phyloP scores from a whole-genome alignment of 2,797 vertebrate genomes.

The Cynopterus sphinx region DNA sequence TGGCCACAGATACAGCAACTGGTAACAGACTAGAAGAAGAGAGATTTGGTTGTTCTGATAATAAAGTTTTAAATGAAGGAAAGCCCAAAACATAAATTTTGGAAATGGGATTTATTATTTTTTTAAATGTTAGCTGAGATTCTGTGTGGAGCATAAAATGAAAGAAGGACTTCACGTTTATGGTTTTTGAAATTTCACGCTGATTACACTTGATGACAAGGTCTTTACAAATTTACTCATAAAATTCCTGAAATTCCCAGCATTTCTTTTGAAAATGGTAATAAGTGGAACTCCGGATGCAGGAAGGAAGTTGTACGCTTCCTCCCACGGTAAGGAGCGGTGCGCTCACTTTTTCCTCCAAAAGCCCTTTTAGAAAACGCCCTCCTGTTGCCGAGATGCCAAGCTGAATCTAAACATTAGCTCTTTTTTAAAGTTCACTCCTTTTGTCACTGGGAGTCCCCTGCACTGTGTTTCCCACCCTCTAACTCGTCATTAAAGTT shows the following conservation, averaged over 20 bases:
- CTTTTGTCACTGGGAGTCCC: not conserved
- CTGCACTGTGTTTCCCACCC: not conserved
- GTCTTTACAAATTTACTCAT: not conserved
- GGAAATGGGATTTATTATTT: not conserved
- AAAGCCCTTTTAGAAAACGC: not conserved
- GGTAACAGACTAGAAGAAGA: not conserved
- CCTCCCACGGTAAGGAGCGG: constrained; percentile 57
- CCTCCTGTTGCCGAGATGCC: not conserved
- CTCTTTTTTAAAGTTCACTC: not conserved
- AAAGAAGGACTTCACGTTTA: not conserved
- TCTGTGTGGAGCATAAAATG: not conserved
- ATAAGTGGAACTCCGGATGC: constrained; percentile 44
- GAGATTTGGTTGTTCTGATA: not conserved
- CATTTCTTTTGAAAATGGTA: constrained; percentile 75
- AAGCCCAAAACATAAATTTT: not conserved
- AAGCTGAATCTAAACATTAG: not conserved
- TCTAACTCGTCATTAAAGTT: not conserved
- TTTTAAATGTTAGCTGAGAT: not conserved
- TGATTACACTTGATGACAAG: not conserved
- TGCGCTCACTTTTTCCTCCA: constrained; percentile 57
- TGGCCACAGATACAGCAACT: not conserved
- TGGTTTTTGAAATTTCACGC: not conserved
- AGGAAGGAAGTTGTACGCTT: constrained; percentile 81
- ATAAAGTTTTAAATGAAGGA: not conserved
- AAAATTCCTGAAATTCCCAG: constrained; percentile 80